A percentile compares a stretch with the other conserved stretches of the same genome.
phyloP scores from a whole-genome alignment of 2,113 vertebrate species.

The Chaetodon auriga region DNA sequence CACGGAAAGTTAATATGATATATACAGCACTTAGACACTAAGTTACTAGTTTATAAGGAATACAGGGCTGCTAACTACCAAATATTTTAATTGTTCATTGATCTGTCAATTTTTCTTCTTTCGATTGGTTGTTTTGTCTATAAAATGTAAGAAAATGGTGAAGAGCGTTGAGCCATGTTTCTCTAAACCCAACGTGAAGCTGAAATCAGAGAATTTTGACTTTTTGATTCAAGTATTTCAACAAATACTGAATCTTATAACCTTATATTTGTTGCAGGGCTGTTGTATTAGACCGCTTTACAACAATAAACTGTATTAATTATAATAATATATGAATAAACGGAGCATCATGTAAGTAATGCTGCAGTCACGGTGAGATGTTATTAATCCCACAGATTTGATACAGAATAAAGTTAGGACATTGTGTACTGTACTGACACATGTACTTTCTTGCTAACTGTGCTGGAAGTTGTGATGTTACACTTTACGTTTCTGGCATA shows the following conservation, averaged over 20 bases:
- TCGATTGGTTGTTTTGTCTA: too few relatives aligned
- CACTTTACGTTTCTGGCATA: background rate
- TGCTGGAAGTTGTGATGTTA: background rate
- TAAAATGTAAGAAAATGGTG: too few relatives aligned
- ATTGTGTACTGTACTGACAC: background rate
- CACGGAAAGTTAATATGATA: background rate
- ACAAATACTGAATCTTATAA: background rate
- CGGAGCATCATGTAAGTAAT: too few relatives aligned
- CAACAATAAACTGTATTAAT: too few relatives aligned
- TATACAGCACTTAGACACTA: background rate
- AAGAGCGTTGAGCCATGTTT: too few relatives aligned
- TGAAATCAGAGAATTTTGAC: too few relatives aligned
- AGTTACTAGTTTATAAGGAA: background rate
- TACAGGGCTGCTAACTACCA: background rate
- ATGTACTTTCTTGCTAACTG: background rate
- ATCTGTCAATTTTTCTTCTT: too few relatives aligned
- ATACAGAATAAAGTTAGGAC: background rate
- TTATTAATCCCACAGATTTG: background rate
- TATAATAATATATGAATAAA: background rate
- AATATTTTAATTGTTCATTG: too few relatives aligned
- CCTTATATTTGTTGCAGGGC: background rate
- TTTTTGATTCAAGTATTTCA: background rate
- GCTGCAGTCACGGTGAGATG: background rate
- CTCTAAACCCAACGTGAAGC: too few relatives aligned
- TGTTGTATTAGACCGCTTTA: background rate